A percentile compares a stretch with the other conserved stretches of the same genome.
phyloP scores from a whole-genome alignment of 2,797 vertebrate genomes.

The Pseudotriccus pelzelni region DNA sequence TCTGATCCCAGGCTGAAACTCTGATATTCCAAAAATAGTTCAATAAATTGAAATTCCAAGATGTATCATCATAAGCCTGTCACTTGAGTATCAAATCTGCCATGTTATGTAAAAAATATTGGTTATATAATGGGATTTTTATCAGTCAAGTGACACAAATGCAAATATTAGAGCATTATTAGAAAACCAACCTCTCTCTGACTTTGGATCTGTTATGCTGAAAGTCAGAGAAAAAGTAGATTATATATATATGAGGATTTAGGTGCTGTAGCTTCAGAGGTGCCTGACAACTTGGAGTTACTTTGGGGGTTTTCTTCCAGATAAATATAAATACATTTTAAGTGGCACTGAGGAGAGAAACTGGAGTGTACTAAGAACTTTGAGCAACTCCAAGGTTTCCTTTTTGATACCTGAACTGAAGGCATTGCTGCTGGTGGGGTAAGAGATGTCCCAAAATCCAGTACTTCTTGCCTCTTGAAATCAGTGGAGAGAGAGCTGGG shows the following conservation, averaged over 20 bases:
- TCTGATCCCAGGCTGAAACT: slow-evolving; percentile 24
- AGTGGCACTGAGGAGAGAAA: neutral
- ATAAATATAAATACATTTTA: neutral
- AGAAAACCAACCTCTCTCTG: slow-evolving; percentile 11
- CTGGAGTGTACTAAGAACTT: neutral
- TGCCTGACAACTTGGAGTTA: neutral
- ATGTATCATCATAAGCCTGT: slow-evolving; percentile 30
- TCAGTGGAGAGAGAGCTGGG: neutral
- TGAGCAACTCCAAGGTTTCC: neutral
- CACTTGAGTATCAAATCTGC: slow-evolving; percentile 19
- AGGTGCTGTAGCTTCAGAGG: neutral
- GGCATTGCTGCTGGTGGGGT: neutral
- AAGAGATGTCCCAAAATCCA: neutral
- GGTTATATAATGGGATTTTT: slow-evolving; percentile 68
- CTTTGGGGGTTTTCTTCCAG: neutral
- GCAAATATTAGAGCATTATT: slow-evolving; percentile 20
- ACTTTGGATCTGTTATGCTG: slow-evolving; percentile 4
- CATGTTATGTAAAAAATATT: slow-evolving; percentile 44
- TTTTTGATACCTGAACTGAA: neutral
- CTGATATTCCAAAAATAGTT: slow-evolving; percentile 46
- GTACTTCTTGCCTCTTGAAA: neutral
- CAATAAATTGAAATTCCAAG: slow-evolving; percentile 44
- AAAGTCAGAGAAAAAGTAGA: neutral
- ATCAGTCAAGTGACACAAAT: slow-evolving; percentile 31
- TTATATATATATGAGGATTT: neutral